Evolutionary conservation across 2,113 vertebrate species (phyloP).

Genomic region (Oryzias woworae): DNA sequence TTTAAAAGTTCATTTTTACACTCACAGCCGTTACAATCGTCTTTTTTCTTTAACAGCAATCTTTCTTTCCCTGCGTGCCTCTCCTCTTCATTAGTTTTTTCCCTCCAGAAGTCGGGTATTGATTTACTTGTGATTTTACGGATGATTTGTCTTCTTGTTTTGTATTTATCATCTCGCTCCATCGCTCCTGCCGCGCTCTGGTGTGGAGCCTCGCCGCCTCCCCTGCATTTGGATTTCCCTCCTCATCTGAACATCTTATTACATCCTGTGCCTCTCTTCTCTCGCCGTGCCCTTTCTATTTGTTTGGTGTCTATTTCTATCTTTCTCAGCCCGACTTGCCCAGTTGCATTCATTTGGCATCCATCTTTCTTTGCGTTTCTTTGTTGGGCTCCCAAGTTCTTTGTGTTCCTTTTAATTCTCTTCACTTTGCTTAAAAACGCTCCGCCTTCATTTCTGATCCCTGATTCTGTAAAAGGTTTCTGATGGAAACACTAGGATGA

Average conservation of each 20-base stretch:
- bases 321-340: slow-evolving; percentile 41
- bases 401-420: slow-evolving; percentile 44
- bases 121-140: slow-evolving; percentile 27
- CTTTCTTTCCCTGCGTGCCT: slow-evolving; percentile 1
- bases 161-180: slow-evolving; percentile 34
- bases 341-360: slow-evolving; percentile 56
- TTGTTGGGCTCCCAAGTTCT: slow-evolving; percentile 36
- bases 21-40: slow-evolving; percentile 1
- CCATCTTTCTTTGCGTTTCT: slow-evolving; percentile 41
- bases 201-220: slow-evolving; percentile 2
- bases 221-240: slow-evolving; percentile 23
- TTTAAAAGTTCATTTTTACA: slow-evolving; percentile 1
- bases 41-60: slow-evolving; percentile 3
- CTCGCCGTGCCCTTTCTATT: slow-evolving; percentile 49
- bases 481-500: background rate
- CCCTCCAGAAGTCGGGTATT: slow-evolving; percentile 23
- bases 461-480: too few relatives aligned
- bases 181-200: slow-evolving; percentile 12
- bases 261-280: slow-evolving; percentile 35
- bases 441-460: too few relatives aligned
- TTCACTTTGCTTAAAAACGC: too few relatives aligned
- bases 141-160: slow-evolving; percentile 17
- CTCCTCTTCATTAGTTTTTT: slow-evolving; percentile 7
- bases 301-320: slow-evolving; percentile 58
- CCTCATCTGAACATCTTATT: slow-evolving; percentile 56